Base-by-base conservation (phyloP, 2,113 vertebrate genomes). In the Cynoglossus semilaevis region DNA sequence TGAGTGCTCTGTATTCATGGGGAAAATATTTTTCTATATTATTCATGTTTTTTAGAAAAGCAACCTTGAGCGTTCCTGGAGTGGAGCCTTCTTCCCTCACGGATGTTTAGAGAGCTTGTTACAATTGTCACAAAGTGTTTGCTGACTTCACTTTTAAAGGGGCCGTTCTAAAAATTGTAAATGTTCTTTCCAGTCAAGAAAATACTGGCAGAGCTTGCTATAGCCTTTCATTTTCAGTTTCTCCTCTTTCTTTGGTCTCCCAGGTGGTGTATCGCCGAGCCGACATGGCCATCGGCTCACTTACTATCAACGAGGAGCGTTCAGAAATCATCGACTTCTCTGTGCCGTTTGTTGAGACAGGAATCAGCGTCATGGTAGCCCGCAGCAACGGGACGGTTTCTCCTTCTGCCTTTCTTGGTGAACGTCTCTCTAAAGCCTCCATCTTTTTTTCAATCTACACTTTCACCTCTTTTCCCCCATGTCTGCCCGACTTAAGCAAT, bases 281-380 rank as follows among this genome's bases (percentile, higher is more conserved):
- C 0, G 96, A 99, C 87, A 96, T 99, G 94, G 96, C 97, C 85
- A 99, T 99, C 0, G 97, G 97, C 58, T 99, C 97, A 1, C 94
- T 99, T 63, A 99, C 97, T 51, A 98, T 99, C 86, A 99, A 99
- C 0, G 97, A 99, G 74, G 97, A 99, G 70, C 94, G 97, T 15
- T 98, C 96, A 0, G 96, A 98, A 81, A 95, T 98, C 2, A 94
- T 98, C 36, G 96, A 98, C 80, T 99, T 99, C 91, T 98, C 96
- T 0, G 96, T 98, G 72, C 97, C 97, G 64, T 99, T 99, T 0
- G 97, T 99, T 70, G 97, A 99, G 86, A 99, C 97, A 0, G 97
- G 97, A 63, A 99, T 98, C 89, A 99, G 97, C 0, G 96, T 99
- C 50, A 97, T 99, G 95, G 97, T 99, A n/a, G 94, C 97, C 7